Base-by-base conservation (phyloP, 2,888 invertebrate genomes). In the Oasisia sp. region DNA sequence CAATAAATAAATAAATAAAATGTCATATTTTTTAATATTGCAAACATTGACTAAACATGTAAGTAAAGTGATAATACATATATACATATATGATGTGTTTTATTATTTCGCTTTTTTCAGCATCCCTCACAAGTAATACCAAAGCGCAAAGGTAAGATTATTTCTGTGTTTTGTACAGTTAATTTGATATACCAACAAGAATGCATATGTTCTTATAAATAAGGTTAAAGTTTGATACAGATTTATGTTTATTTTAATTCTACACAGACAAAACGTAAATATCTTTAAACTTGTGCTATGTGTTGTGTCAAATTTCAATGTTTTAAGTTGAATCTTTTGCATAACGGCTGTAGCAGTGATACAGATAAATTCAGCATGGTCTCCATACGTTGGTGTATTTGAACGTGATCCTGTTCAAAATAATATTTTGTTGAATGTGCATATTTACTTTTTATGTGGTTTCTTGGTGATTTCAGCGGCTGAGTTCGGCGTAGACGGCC, bases 401-500 rank as follows among this genome's bases (percentile, higher is more conserved):
- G 1, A 27, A 74, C 27, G 27, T 74, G 74, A 19, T 27, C 27
- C n/a, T 74, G 27, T 74, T 90, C 7, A 90, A 74, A 27, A 74
- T 74, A 74, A n/a, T 7, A 5, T 19, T 74, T 74, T 4, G 19
- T 11, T 56, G 56, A 56, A 56, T 9, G 56, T 56, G 56, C 19
- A 56, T 56, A 19, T 56, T 56, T 56, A 14, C 14, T 56, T 56
- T 56, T 56, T 74, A 74, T 27, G 5, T 19, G 7, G 27, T 74
- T 74, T 74, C 14, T 74, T 89, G 27, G 32, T 38, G 44, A 89
- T 14, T 90, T 89, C 94, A 96, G 96, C 94, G 91, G 95, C 95
- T 4, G 98, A 98, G 96, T 99, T 99, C 97, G 98, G 98, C 96
- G 97, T 97, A 95, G 97, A 97, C 94, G 99, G 99, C 0, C 97